Conservation (phyloP, 1,140 invertebrate species). For the Anastrepha obliqua region DNA sequence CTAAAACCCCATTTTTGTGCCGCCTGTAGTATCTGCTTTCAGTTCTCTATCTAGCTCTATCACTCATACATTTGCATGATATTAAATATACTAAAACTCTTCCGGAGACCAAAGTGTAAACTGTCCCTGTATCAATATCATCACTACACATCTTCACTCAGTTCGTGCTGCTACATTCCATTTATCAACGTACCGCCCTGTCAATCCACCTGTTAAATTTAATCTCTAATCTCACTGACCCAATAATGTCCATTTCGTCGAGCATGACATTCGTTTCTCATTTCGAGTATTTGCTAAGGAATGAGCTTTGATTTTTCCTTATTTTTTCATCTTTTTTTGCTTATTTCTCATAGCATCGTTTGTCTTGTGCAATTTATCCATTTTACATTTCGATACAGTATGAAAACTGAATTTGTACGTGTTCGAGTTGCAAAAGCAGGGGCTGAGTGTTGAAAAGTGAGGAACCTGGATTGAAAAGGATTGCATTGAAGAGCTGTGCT, state of each 20-base stretch:
- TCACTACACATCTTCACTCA: not conserved
- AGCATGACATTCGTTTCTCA: conserved; percentile 40
- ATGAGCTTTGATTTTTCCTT: conserved; percentile 40
- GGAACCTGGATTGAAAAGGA: conserved; percentile 27
- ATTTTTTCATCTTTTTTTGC: not conserved
- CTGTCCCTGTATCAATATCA: not conserved
- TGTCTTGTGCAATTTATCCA: conserved; percentile 38
- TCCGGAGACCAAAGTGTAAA: too few species aligned
- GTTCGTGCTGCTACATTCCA: not conserved
- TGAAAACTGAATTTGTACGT: conserved; percentile 49
- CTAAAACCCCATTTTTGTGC: too few species aligned
- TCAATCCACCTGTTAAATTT: conserved; percentile 30
- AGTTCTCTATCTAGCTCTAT: too few species aligned
- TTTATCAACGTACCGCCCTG: conserved; percentile 13
- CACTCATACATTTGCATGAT: not conserved
- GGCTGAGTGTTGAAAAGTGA: not conserved
- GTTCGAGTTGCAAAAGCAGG: conserved; percentile 29
- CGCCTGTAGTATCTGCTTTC: too few species aligned
- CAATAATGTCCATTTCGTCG: conserved; percentile 48
- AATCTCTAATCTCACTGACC: conserved; percentile 51
- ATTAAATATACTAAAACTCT: too few species aligned
- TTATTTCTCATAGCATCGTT: not conserved
- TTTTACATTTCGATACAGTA: conserved; percentile 50
- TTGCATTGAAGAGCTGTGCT: conserved; percentile 13
- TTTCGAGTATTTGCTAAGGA: not conserved